Base-by-base conservation (phyloP, 2,888 invertebrate species). In the Synergus itoensis region DNA sequence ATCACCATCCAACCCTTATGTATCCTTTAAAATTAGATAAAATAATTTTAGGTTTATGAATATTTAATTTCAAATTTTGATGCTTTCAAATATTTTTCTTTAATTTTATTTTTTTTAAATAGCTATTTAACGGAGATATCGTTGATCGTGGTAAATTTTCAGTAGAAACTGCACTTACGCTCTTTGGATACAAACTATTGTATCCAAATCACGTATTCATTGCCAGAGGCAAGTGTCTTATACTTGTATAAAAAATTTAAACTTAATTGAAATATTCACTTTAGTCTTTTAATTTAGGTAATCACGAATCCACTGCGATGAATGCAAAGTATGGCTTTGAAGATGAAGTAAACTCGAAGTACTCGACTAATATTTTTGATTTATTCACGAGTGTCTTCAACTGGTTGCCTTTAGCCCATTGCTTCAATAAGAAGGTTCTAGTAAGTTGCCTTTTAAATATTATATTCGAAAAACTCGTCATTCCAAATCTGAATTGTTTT, bases 241-340 rank as follows among this genome's bases (percentile, higher is more conserved):
- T 73, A n/a, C 53, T 48, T 45, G 18, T 73, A 53, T n/a, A 65
- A 21, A 16, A 3, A 28, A 45, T 62, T 14, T 62, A 45, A 41
- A 64, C 18, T 40, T 41, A 1, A 60, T 36, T 41, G 14, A 11
- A 21, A 64, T 48, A 43, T 36, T 28, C 11, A 53, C 16, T 18
- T n/a, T 11, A 12, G 16, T 16, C 12, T 43, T 5, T 40, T 28
- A 16, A 7, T 28, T 1, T 92, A 98, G 98, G 99, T 18, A 99
- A 99, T 93, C 99, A 99, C 91, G 99, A 99, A 92, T 98, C 98
- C 87, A 95, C 96, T 67, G 98, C 97, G 81, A 99, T 99, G 99
- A 99, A 99, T 93, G 97, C 98, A 93, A 99, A 99, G 97, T 99
- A 99, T 92, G 99, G 99, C 1, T 99, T 99, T 94, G 97, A 98